Evolutionary conservation across 2,113 vertebrate genomes (phyloP).

Genomic region (Andinoacara biseriatus): DNA sequence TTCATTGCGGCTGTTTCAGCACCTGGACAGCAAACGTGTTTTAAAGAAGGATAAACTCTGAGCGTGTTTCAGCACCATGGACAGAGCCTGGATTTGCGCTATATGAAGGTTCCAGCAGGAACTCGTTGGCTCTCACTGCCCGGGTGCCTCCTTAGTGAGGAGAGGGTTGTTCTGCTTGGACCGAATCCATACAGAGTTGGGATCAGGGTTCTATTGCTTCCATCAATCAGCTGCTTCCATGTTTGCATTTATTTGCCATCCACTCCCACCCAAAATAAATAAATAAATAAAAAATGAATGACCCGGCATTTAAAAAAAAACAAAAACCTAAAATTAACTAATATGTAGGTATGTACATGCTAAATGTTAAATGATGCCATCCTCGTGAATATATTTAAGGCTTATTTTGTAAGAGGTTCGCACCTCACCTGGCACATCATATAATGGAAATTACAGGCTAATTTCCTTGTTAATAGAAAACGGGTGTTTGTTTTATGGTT

Average conservation of each 20-base stretch:
- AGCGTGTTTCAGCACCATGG: conserved; percentile 65
- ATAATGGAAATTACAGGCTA: not conserved
- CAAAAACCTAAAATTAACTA: not conserved
- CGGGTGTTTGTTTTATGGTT: not conserved
- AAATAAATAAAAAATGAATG: not conserved
- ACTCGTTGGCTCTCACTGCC: not conserved
- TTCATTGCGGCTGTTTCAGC: too few relatives aligned
- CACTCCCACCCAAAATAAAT: too few relatives aligned
- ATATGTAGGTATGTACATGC: not conserved
- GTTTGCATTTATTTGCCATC: not conserved
- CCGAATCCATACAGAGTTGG: conserved; percentile 4
- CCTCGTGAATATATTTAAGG: not conserved
- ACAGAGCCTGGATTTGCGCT: too few relatives aligned
- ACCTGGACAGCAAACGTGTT: not conserved
- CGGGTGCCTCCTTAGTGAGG: not conserved
- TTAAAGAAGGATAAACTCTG: not conserved
- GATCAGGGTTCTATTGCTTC: not conserved
- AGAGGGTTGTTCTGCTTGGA: conserved; percentile 16
- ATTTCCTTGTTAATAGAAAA: not conserved
- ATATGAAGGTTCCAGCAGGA: conserved; percentile 56
- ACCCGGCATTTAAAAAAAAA: not conserved
- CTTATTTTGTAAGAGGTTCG: not conserved
- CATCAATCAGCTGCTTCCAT: not conserved
- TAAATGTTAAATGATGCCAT: not conserved
- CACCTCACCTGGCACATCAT: not conserved